These are phyloP conservation scores for Ptychadena robeensis DNA, from an alignment of 2,797 vertebrate genomes.

Conservation along the genomic window DNA sequence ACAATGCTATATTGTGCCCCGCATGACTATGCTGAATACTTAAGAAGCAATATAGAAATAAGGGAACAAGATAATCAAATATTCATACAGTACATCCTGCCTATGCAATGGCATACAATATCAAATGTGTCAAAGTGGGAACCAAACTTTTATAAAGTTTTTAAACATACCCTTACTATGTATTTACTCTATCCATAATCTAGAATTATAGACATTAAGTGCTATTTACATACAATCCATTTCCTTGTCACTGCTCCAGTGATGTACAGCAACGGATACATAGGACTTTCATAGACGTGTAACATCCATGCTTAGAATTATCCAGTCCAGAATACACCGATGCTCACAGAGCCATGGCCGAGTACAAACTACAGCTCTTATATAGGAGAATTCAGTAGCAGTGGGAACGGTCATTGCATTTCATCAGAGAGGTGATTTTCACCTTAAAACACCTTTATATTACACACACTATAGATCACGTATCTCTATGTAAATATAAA, in stretches of 20 bases:
- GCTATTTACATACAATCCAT: background rate
- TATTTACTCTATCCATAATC: too few relatives aligned
- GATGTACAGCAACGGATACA: background rate
- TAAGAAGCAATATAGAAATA: too few relatives aligned
- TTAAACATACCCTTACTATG: too few relatives aligned
- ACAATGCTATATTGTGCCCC: too few relatives aligned
- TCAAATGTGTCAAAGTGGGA: background rate
- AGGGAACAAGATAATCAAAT: background rate
- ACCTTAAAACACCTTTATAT: too few relatives aligned
- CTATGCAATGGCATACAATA: background rate
- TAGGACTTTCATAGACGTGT: background rate
- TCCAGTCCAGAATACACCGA: background rate
- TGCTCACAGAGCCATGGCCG: background rate
- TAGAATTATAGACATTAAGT: background rate
- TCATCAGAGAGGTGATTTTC: too few relatives aligned
- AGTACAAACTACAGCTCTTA: too few relatives aligned
- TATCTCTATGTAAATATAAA: too few relatives aligned
- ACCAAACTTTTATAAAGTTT: background rate
- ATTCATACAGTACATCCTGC: background rate
- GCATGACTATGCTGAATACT: too few relatives aligned
- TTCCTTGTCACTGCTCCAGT: background rate
- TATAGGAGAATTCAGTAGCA: too few relatives aligned
- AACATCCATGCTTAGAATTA: background rate
- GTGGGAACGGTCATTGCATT: too few relatives aligned
- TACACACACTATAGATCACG: too few relatives aligned